Evolutionary conservation across 53 echinoderm and acorn worm species (phyloP), one percentile per base, ranked within the genome.

Genomic region (Arbacia lixula): DNA sequence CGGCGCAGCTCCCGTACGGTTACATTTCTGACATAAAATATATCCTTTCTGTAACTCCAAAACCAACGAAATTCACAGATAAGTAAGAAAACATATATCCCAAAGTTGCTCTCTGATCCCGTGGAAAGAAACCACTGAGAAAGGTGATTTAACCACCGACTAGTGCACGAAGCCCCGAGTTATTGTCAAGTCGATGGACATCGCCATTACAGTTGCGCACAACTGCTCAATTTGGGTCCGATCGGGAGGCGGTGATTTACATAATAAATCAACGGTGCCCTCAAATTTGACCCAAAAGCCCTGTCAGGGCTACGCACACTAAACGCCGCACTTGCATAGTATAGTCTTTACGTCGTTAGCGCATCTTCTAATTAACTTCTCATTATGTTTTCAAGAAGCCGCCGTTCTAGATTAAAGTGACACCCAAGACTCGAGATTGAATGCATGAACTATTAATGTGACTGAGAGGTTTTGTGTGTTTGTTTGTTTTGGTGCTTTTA

Each of bases 191-290:
- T 6, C 41, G 43, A 40, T 81, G 82, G 82, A 81, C 63, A 81
- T 81, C 82, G 82, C 82, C 82, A 81, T 81, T 81, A 17, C 82
- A 30, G 82, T 39, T 81, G 82, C 82, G 82, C 82, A 81, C 82
- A 81, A 81, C 82, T 81, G 50, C 82, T 81, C 63, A 81, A 81
- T 81, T 81, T 81, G 82, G 82, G 82, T 81, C 62, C 29, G 65
- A 58, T 46, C 49, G 49, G 22, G 76, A 60, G 79, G 26, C 79
- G 79, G 64, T 81, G 82, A 81, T 81, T 81, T 81, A 81, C 82
- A 81, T 81, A 81, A 81, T 81, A 46, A 81, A 46, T 46, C 63
- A 50, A 81, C 46, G 82, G 64, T 64, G 82, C 82, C 82, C 82
- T 63, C 49, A 81, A 29, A 64, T 8, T 26, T 64, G 4, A 26